Percentiles rank a stretch among this genome's conserved stretches.
Evolutionary conservation across 2,797 vertebrate genomes (phyloP).

Genomic region (Cyclura pinguis): DNA sequence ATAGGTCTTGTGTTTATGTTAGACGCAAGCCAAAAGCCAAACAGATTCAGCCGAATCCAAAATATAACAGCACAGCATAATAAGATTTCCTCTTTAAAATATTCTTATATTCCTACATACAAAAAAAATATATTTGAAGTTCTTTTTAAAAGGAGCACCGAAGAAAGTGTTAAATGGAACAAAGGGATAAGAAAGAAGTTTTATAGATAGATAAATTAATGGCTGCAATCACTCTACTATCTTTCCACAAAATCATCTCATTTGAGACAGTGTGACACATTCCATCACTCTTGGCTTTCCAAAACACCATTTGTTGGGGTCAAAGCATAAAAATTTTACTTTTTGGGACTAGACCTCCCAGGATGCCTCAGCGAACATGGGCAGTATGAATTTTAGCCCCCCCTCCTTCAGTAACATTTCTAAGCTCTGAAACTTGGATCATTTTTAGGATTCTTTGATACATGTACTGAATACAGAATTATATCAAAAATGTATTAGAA

Average conservation of each 20-base stretch:
- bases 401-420: neutral
- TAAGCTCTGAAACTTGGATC: no score
- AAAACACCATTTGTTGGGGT: neutral
- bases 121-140: neutral
- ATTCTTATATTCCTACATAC: conserved; percentile 4
- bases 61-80: conserved; percentile 11
- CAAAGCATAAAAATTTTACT: no score
- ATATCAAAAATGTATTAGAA: neutral
- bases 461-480: neutral
- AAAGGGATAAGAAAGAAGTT: neutral
- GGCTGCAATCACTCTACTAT: neutral
- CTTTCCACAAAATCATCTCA: neutral
- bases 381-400: neutral
- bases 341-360: no score
- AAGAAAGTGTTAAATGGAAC: neutral
- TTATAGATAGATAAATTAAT: neutral
- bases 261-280: neutral
- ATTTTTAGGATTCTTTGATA: no score
- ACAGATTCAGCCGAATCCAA: conserved; percentile 30
- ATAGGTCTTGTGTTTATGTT: conserved; percentile 41
- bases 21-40: conserved; percentile 23
- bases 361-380: no score
- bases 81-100: conserved; percentile 13
- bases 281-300: neutral
- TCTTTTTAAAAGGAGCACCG: neutral